phyloP scores from a whole-genome alignment of 2,797 vertebrate genomes.

The Alca torda region DNA sequence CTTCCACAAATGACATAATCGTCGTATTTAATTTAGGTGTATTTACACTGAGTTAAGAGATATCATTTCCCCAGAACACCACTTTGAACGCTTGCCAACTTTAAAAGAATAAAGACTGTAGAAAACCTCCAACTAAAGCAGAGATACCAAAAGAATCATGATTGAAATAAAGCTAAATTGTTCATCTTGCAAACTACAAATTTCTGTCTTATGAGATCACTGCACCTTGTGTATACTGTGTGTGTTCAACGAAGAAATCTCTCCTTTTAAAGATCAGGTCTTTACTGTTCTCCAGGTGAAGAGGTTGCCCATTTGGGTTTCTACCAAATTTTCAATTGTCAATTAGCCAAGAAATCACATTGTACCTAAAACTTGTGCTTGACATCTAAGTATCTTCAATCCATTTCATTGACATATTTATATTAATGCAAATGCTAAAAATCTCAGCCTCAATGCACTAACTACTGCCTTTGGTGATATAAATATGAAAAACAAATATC shows the following conservation, averaged over 20 bases:
- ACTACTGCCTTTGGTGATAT: background rate
- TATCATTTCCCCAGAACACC: background rate
- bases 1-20: slow-evolving; percentile 36
- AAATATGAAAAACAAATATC: background rate
- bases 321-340: background rate
- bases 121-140: slow-evolving; percentile 14
- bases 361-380: slow-evolving; percentile 5
- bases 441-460: background rate
- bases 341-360: background rate
- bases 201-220: slow-evolving; percentile 25
- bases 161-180: slow-evolving; percentile 21
- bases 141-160: background rate
- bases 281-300: background rate
- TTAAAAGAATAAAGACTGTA: background rate
- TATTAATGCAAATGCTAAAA: slow-evolving; percentile 1
- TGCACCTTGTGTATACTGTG: slow-evolving; percentile 5
- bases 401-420: slow-evolving; percentile 5
- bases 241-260: slow-evolving; percentile 25
- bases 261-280: slow-evolving; percentile 14
- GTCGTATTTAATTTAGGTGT: slow-evolving; percentile 7
- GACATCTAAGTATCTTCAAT: slow-evolving; percentile 16
- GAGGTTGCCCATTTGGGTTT: background rate
- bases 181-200: background rate
- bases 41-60: slow-evolving; percentile 37
- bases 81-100: background rate